Percentiles rank a stretch among this genome's conserved stretches.
phyloP scores from a whole-genome alignment of 2,888 invertebrate genomes.

The Campoplex capitator region DNA sequence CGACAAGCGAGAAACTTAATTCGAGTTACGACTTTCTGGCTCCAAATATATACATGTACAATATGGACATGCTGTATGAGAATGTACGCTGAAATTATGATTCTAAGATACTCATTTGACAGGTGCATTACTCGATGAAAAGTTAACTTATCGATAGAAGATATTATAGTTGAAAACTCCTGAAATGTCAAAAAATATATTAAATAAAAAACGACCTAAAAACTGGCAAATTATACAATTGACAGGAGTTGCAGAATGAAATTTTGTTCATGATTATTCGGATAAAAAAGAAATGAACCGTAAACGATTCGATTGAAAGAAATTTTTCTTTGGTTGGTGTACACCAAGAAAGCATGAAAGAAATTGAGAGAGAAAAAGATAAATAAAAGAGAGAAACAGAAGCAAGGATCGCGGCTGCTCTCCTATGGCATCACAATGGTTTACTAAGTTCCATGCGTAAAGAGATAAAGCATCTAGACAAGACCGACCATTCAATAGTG shows the following conservation, averaged over 20 bases:
- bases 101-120: background rate
- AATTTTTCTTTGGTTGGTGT: no score
- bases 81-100: background rate
- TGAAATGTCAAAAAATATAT: no score
- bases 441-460: conserved; percentile 78
- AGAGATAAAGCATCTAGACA: conserved; percentile 81
- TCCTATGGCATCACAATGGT: conserved; percentile 80
- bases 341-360: background rate
- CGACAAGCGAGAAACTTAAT: conserved; percentile 80
- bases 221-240: background rate
- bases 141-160: no score
- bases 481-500: conserved; percentile 81
- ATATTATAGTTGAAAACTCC: no score
- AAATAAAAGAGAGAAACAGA: conserved; percentile 32
- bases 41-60: background rate
- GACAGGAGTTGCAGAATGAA: background rate
- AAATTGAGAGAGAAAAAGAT: conserved; percentile 23
- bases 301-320: background rate
- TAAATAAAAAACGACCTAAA: background rate
- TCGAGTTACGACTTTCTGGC: conserved; percentile 77
- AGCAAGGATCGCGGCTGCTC: conserved; percentile 71
- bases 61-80: background rate
- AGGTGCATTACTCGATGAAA: background rate
- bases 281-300: background rate
- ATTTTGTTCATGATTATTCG: background rate